Conservation (phyloP, 92 coral and sea anemone genomes). For the Palythoa caribaeorum region DNA sequence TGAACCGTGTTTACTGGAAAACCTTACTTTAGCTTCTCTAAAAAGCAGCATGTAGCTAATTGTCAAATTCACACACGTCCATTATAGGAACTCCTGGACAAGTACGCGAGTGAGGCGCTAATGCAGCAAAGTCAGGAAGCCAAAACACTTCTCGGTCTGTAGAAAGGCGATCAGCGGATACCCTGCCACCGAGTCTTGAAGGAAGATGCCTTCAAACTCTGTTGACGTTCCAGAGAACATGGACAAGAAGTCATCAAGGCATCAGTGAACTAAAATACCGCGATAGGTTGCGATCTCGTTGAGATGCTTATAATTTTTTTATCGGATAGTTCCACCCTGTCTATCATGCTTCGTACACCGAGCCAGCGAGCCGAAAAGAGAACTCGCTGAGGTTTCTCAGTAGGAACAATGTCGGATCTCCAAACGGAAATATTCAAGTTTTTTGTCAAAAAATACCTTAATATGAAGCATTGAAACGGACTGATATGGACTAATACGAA, state of each 20-base stretch:
- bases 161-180: background rate
- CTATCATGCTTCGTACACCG: too few species aligned
- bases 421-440: too few species aligned
- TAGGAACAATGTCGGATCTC: too few species aligned
- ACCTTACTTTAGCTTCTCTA: background rate
- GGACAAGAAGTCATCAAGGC: background rate
- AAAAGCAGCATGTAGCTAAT: background rate
- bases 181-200: background rate
- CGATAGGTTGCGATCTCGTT: background rate
- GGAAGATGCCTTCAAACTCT: background rate
- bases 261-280: background rate
- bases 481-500: too few species aligned
- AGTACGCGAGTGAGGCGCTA: slow-evolving; percentile 94
- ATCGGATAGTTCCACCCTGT: too few species aligned
- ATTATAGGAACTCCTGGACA: slow-evolving; percentile 90
- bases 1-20: background rate
- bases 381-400: too few species aligned
- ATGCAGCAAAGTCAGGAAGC: slow-evolving; percentile 98
- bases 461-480: too few species aligned
- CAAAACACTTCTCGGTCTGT: slow-evolving; percentile 93
- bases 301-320: background rate
- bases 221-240: background rate
- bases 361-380: too few species aligned
- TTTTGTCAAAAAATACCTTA: too few species aligned
- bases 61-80: background rate